Evolutionary conservation across 2,113 vertebrate genomes (phyloP).

Genomic region (Notiomystis cincta): DNA sequence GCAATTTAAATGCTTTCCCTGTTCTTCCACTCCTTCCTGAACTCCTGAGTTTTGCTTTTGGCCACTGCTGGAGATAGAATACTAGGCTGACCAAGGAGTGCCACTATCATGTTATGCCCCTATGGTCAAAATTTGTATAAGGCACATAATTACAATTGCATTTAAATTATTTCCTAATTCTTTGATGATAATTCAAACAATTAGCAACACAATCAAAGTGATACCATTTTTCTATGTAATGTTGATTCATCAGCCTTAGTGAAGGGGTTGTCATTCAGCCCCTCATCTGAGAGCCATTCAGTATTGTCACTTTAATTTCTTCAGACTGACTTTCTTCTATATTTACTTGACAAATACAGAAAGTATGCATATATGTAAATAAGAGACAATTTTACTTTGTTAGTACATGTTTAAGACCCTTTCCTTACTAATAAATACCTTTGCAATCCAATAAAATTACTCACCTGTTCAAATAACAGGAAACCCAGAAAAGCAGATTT

Average conservation of each 20-base stretch:
- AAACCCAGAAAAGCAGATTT: background rate
- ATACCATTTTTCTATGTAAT: background rate
- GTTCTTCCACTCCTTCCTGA: background rate
- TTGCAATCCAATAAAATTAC: background rate
- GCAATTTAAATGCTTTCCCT: background rate
- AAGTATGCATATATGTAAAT: background rate
- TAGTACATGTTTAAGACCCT: background rate
- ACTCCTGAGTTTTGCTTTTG: background rate
- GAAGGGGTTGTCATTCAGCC: background rate
- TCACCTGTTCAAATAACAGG: background rate
- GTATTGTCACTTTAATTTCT: background rate
- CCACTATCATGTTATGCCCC: background rate
- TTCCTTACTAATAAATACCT: background rate
- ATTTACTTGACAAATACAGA: background rate
- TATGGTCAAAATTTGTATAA: background rate
- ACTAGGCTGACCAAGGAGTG: background rate
- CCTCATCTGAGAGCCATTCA: background rate
- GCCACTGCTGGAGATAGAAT: background rate
- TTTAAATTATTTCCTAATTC: background rate
- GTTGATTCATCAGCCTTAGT: background rate
- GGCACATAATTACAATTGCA: background rate
- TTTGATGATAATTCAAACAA: background rate
- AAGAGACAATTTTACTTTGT: background rate
- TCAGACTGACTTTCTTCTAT: background rate
- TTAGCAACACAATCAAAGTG: background rate